Base-by-base conservation (phyloP, 2,113 vertebrate species). In the Chascanopsetta lugubris region DNA sequence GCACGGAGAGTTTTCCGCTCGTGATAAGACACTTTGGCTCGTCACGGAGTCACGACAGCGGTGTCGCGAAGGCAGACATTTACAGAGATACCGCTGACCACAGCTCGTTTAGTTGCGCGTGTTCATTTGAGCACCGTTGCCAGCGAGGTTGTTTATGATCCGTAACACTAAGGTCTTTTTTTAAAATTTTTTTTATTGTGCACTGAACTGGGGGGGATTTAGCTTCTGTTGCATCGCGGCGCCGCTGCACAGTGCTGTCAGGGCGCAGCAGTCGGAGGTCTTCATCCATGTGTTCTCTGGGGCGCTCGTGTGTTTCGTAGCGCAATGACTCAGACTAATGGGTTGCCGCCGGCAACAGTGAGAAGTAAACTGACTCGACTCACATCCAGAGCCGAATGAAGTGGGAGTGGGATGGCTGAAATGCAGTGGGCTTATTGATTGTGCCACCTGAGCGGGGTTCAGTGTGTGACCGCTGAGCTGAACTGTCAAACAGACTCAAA, bases 361-460 rank as follows among this genome's bases (percentile, higher is more conserved):
- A 22, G 22, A 17, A 45, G 32, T 13, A 20, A 48, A 57, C 30
- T n/a, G 57, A 58, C 40, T 61, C 0, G 13, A 71, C 58, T 58
- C 62, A 43, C 34, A 61, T 65, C 71, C 22, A 55, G 46, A 53
- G 54, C 59, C 72, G 27, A 72, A 80, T 29, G 18, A 67, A 22
- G 48, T 22, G 48, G 24, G 30, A 73, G 59, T 64, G 47, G 68
- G 55, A 55, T 40, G 17, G 46, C 18, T 50, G 12, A 30, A 27
- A 30, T 51, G 67, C 65, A 30, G 25, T 2, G 21, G 24, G 45
- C 45, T 78, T 74, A 80, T 79, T 67, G 49, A 48, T 42, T 17
- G 42, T 55, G 51, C 70, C 80, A 76, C 78, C 78, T 80, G 72
- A 80, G 71, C 40, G 27, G 61, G 26, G 43, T 62, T 75, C 46